phyloP scores from a whole-genome alignment of 1,140 invertebrate genomes.

The Neomicropteryx cornuta region DNA sequence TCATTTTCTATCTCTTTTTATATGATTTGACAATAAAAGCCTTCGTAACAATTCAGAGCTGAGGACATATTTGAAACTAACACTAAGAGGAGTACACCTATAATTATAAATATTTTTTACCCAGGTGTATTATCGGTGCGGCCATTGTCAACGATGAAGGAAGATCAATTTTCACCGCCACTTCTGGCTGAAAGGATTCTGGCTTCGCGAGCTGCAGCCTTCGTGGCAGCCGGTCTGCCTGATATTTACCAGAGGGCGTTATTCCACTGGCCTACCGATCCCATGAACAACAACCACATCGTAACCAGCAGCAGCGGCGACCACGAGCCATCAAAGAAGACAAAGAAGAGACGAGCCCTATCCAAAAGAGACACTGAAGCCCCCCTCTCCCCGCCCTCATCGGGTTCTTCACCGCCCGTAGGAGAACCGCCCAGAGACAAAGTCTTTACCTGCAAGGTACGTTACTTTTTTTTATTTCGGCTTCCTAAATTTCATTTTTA shows the following conservation, averaged over 20 bases:
- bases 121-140: slow-evolving; percentile 36
- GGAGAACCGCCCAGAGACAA: slow-evolving; percentile 57
- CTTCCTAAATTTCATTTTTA: too few relatives aligned
- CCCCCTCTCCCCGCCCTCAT: slow-evolving; percentile 32
- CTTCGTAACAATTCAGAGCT: not conserved
- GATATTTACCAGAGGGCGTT: slow-evolving; percentile 36
- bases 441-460: slow-evolving; percentile 76
- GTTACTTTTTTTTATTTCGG: too few relatives aligned
- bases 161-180: slow-evolving; percentile 33
- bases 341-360: slow-evolving; percentile 28
- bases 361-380: slow-evolving; percentile 25
- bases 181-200: slow-evolving; percentile 34
- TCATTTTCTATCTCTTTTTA: not conserved
- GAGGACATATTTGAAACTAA: not conserved
- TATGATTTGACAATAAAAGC: not conserved
- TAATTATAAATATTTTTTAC: slow-evolving; percentile 4
- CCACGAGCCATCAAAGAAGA: slow-evolving; percentile 10
- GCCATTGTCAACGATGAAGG: slow-evolving; percentile 34
- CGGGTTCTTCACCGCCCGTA: slow-evolving; percentile 31
- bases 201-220: slow-evolving; percentile 32
- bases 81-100: not conserved
- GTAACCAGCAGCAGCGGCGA: slow-evolving; percentile 10
- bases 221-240: slow-evolving; percentile 33
- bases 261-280: slow-evolving; percentile 18
- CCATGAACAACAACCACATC: slow-evolving; percentile 15